Evolutionary conservation across 2,888 invertebrate species (phyloP), one percentile per base, ranked within the genome.

Genomic region (Mellilla xanthometata): DNA sequence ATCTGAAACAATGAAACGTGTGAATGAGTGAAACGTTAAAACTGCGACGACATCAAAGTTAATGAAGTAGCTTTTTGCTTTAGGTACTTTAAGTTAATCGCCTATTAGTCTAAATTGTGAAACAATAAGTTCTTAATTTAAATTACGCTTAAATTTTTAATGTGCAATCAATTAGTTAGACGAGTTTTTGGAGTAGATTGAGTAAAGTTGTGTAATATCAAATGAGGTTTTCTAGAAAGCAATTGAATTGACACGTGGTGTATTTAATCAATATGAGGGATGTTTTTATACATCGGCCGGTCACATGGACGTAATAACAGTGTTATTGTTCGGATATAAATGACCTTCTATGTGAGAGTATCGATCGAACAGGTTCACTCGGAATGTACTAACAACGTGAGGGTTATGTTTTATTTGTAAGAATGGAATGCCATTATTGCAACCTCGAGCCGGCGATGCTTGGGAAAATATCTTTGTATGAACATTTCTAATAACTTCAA

Each of bases 1-100:
- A 73, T 73, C 80, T 81, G 76, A 40, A 81, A 78, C 60, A 60
- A 70, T 61, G 59, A 56, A 60, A 66, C 45, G 45, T 35, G 40
- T 40, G 32, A 39, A 52, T 62, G 51, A 60, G 55, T 43, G 22
- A 49, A 47, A 41, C 29, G 29, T 42, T 48, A 35, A 31, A 40
- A 31, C 6, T 33, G 39, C 40, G 40, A 32, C n/a, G 39, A 44
- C 15, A 10, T 28, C 24, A 15, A 41, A 39, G 26, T 24, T 43
- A 43, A 49, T 40, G 40, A 44, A 30, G 32, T 27, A 23, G 28
- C 24, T 27, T 41, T 29, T 28, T 28, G 23, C 22, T 33, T 46
- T 33, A 29, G 33, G 23, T 26, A 29, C 38, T 39, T 42, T 42
- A 30, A 36, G 12, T 45, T 34, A 32, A 40, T 49, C 27, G 32